Conservation (phyloP, 2,888 invertebrate genomes). For the Himalopsyche anomala region DNA sequence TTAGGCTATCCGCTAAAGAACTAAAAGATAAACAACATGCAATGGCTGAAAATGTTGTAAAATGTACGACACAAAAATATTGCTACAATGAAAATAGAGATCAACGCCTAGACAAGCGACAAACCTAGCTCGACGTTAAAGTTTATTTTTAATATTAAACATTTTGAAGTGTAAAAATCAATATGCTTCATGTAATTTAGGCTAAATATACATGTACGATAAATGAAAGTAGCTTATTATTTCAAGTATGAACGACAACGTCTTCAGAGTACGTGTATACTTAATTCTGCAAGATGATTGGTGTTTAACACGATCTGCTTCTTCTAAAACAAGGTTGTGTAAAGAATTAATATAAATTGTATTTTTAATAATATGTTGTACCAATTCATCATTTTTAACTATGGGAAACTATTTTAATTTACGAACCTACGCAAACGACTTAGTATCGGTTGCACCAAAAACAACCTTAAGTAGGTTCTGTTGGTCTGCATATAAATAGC, state of each 20-base stretch:
- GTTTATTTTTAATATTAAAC: too few relatives aligned
- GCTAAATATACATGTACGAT: too few relatives aligned
- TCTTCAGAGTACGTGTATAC: not conserved
- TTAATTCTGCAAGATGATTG: not conserved
- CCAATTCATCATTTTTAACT: conserved; percentile 20
- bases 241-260: not conserved
- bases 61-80: too few relatives aligned
- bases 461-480: not conserved
- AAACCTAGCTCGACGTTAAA: not conserved
- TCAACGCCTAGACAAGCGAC: not conserved
- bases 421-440: conserved; percentile 7
- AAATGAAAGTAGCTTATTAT: not conserved
- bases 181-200: too few relatives aligned
- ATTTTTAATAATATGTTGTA: conserved; percentile 13
- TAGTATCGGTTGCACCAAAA: not conserved
- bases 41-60: too few relatives aligned
- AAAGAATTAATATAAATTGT: not conserved
- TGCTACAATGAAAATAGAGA: not conserved
- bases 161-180: too few relatives aligned
- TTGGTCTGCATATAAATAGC: conserved; percentile 23
- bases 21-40: not conserved
- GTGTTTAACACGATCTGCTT: not conserved
- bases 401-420: conserved; percentile 26
- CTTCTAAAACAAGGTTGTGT: not conserved
- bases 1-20: too few relatives aligned